Evolutionary conservation across 2,888 invertebrate species (phyloP).

Genomic region (Xylophagus ater): DNA sequence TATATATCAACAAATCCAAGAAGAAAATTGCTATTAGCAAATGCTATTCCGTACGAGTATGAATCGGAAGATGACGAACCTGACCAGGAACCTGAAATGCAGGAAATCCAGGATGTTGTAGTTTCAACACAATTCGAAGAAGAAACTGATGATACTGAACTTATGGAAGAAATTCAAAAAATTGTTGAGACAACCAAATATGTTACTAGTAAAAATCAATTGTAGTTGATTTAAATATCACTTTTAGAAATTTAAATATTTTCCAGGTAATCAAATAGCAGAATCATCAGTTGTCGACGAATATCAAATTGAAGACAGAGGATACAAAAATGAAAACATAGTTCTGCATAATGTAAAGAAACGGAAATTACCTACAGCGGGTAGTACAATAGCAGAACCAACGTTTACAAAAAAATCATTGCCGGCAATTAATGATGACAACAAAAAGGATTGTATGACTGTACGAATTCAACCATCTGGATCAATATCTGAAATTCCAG

Average conservation of each 20-base stretch:
- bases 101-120: constrained; percentile 1
- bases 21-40: constrained; percentile 11
- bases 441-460: not conserved
- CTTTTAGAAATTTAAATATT: not conserved
- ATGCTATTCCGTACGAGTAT: constrained; percentile 12
- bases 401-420: not conserved
- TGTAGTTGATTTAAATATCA: not conserved
- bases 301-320: not conserved
- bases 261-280: not conserved
- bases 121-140: constrained; percentile 10
- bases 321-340: no score
- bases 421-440: not conserved
- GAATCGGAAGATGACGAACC: constrained; percentile 12
- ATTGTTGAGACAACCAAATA: no score
- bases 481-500: no score
- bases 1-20: constrained; percentile 16
- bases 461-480: no score
- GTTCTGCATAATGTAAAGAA: no score
- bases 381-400: not conserved
- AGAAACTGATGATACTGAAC: constrained; percentile 1
- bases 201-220: no score
- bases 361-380: no score
- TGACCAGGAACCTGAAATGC: constrained; percentile 1
- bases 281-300: not conserved
- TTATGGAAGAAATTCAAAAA: not conserved